Evolutionary conservation across 92 coral and sea anemone genomes (phyloP).

Genomic region (Anthopleura xanthogrammica): DNA sequence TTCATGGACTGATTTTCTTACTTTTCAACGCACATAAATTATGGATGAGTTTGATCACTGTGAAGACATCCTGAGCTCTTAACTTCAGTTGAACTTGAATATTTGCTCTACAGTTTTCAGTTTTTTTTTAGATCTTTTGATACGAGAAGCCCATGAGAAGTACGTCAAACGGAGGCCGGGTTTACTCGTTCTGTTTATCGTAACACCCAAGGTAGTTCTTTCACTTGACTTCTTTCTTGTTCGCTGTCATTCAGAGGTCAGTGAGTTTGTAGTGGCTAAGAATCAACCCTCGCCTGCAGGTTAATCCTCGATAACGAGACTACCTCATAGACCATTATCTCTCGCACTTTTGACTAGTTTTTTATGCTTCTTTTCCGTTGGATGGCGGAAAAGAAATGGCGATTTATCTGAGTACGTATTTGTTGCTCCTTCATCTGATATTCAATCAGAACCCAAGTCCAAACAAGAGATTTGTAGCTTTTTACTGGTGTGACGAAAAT

Average conservation of each 20-base stretch:
- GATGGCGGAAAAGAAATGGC: background rate
- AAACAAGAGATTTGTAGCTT: background rate
- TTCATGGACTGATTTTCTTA: background rate
- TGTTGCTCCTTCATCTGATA: background rate
- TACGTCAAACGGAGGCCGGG: background rate
- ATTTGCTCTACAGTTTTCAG: no score
- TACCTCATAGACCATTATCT: background rate
- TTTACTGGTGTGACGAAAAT: background rate
- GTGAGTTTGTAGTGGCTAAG: conserved; percentile 2
- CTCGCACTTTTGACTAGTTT: background rate
- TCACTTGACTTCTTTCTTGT: conserved; percentile 15
- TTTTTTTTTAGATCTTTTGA: no score
- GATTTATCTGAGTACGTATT: background rate
- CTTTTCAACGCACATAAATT: background rate
- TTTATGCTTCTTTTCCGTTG: background rate
- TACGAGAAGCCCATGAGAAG: no score
- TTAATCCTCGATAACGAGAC: conserved; percentile 9
- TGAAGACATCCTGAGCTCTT: no score
- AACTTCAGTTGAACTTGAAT: no score
- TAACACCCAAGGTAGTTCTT: background rate
- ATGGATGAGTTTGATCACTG: background rate
- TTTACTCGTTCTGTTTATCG: background rate
- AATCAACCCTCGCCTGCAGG: conserved; percentile 1
- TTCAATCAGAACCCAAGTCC: background rate
- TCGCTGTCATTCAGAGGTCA: conserved; percentile 10